Evolutionary conservation across 2,113 vertebrate species (phyloP), one percentile per base, ranked within the genome.

Genomic region (Meles meles): DNA sequence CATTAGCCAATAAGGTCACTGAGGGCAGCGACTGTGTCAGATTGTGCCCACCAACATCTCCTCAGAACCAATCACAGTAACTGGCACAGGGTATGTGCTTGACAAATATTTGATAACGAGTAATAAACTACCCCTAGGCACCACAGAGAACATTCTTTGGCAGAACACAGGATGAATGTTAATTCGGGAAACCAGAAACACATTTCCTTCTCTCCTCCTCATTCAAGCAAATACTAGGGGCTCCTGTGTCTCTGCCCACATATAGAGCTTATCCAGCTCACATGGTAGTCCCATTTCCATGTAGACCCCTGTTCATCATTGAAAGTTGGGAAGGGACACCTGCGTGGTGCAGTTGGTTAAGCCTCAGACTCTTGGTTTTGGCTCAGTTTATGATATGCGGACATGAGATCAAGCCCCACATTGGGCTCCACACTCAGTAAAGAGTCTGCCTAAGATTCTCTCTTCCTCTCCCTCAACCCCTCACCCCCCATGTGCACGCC

Each of bases 111-210:
- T 95, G 49, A 88, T 61, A 71, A 52, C 61, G 18, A 67, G 21
- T 57, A 90, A 37, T 90, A 31, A 89, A 95, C n/a, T 55, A 80
- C 23, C 37, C 69, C 10, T 72, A 59, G 37, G 55, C 55, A 93
- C 21, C 47, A 84, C 52, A 55, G 15, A 34, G 37, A 95, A 77
- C 69, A 71, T 71, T 94, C 27, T 81, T 72, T 85, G 85, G 91
- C 34, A 91, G 91, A 96, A 65, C 7, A 88, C 34, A 61, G 71
- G n/a, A 93, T 69, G 87, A 80, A 61, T 65, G 76, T 95, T 93
- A 93, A 96, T 61, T 79, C 31, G 52, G 61, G 47, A 55, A 15
- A 76, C 37, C 42, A 91, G 67, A 90, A 88, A 81, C 47, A 69
- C 3, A 88, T 23, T 88, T 95, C 47, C 14, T 94, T 63, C 34